Conservation (phyloP, 2,888 invertebrate species). For the Sesamia inferens region DNA sequence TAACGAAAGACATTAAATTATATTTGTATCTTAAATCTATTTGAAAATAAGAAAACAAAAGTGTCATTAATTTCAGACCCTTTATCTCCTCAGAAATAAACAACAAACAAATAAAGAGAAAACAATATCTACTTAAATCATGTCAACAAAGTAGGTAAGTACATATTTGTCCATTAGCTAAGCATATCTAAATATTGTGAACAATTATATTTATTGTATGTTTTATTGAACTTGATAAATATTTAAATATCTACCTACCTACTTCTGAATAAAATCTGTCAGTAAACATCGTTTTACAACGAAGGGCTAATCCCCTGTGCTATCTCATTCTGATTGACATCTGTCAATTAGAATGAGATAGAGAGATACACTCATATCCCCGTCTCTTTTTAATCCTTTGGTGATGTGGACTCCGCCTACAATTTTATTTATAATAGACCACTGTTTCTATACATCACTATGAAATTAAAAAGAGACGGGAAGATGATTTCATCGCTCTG, state of each 20-base stretch:
- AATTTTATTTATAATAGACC: constrained; percentile 18
- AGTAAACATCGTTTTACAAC: constrained; percentile 58
- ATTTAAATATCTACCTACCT: constrained; percentile 28
- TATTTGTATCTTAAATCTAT: no score
- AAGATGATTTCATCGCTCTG: no score
- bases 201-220: no score
- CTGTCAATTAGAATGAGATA: neutral
- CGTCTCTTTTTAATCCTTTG: constrained; percentile 67
- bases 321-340: constrained; percentile 77
- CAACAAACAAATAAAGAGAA: constrained; percentile 45
- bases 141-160: constrained; percentile 72
- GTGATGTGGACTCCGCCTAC: constrained; percentile 71
- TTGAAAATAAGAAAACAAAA: constrained; percentile 28
- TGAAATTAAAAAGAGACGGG: no score
- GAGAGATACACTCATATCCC: constrained; percentile 53
- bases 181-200: constrained; percentile 49
- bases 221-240: constrained; percentile 45
- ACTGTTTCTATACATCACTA: no score
- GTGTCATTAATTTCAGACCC: neutral
- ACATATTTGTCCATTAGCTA: constrained; percentile 65
- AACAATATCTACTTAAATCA: constrained; percentile 41
- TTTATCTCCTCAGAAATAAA: constrained; percentile 38
- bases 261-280: constrained; percentile 32
- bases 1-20: no score
- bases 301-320: constrained; percentile 70